Evolutionary conservation across 1,140 invertebrate genomes (phyloP).

Genomic region (Cotesia vestalis): DNA sequence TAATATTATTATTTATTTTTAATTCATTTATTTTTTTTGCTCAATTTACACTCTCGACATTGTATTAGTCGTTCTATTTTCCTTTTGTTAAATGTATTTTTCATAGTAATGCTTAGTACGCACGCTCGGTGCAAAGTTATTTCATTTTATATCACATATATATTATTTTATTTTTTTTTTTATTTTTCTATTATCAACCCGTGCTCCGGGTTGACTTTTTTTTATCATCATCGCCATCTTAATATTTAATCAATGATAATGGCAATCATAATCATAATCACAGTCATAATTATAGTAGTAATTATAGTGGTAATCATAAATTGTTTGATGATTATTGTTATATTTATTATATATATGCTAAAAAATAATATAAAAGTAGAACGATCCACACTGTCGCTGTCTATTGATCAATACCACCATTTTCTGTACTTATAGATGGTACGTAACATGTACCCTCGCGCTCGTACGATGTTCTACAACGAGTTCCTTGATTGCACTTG

Average conservation of each 20-base stretch:
- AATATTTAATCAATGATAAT: too few relatives aligned
- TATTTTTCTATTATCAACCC: too few relatives aligned
- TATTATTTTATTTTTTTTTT: too few relatives aligned
- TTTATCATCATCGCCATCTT: slow-evolving; percentile 8
- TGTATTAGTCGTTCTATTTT: slow-evolving; percentile 21
- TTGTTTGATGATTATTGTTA: not conserved
- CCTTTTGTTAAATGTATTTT: not conserved
- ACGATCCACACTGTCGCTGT: slow-evolving; percentile 48
- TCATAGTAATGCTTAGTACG: slow-evolving; percentile 27
- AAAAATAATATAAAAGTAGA: slow-evolving; percentile 43
- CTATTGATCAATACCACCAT: slow-evolving; percentile 65
- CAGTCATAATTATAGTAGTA: not conserved
- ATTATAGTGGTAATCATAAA: not conserved
- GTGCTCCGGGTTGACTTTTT: not conserved
- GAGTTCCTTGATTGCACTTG: slow-evolving; percentile 65
- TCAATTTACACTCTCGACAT: slow-evolving; percentile 12
- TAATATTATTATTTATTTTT: slow-evolving; percentile 33
- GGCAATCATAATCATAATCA: not conserved
- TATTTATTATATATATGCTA: slow-evolving; percentile 17
- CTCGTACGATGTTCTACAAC: slow-evolving; percentile 64
- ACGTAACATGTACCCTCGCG: slow-evolving; percentile 64
- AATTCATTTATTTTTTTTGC: slow-evolving; percentile 17
- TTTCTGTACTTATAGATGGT: slow-evolving; percentile 67
- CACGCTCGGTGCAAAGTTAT: not conserved
- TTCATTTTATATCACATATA: too few relatives aligned